Conservation (phyloP, 2,888 invertebrate genomes). For the Ormia ochracea region DNA sequence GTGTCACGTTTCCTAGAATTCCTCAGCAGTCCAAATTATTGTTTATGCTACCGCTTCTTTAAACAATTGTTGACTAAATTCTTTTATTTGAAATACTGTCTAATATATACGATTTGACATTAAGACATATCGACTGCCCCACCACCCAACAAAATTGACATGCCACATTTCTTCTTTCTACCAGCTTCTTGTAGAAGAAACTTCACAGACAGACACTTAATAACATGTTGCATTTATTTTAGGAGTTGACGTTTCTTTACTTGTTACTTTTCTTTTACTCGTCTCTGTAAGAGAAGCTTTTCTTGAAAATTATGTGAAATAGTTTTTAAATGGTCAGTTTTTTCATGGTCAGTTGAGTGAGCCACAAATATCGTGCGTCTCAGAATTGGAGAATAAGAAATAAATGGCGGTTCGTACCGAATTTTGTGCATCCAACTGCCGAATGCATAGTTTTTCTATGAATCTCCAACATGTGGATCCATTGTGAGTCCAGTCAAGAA, state of each 20-base stretch:
- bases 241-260: neutral
- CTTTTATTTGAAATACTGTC: slow-evolving; percentile 2
- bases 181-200: neutral
- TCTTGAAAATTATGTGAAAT: slow-evolving; percentile 27
- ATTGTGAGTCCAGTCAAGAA: too few relatives aligned
- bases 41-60: slow-evolving; percentile 30
- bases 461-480: too few relatives aligned
- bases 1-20: neutral
- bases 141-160: slow-evolving; percentile 29
- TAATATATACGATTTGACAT: slow-evolving; percentile 46
- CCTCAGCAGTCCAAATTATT: neutral
- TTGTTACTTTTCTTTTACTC: neutral
- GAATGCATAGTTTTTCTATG: neutral
- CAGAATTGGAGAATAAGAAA: neutral
- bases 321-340: slow-evolving; percentile 56
- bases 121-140: neutral
- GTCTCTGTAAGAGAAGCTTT: neutral
- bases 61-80: slow-evolving; percentile 54
- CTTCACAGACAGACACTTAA: slow-evolving; percentile 21
- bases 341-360: slow-evolving; percentile 72
- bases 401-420: neutral
- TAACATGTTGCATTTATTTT: slow-evolving; percentile 40
- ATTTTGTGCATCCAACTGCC: neutral
- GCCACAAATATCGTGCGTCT: neutral
- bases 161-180: slow-evolving; percentile 3